Evolutionary conservation across 2,888 invertebrate genomes (phyloP).

Genomic region (Lysandra coridon): DNA sequence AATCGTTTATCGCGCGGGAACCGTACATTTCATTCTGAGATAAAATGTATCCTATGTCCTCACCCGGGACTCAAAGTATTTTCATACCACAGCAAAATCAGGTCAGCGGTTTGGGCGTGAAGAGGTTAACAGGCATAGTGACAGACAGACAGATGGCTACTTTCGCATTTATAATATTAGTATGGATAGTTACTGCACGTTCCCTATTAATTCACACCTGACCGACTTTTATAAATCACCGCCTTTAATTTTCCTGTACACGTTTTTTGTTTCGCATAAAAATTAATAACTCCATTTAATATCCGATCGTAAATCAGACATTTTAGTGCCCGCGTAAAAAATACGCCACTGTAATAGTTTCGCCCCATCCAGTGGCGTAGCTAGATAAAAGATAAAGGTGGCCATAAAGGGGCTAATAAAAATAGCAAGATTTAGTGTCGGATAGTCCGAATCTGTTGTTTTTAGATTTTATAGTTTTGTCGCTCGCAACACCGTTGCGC

Average conservation of each 20-base stretch:
- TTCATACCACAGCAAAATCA: no score
- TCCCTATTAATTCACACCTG: neutral
- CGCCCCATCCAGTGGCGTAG: slow-evolving; percentile 2
- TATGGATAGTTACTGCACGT: neutral
- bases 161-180: no score
- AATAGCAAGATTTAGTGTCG: slow-evolving; percentile 21
- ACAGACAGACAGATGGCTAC: no score
- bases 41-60: no score
- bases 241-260: neutral
- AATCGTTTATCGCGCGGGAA: no score
- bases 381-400: slow-evolving; percentile 2
- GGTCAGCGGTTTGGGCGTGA: no score
- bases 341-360: slow-evolving; percentile 8
- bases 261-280: slow-evolving; percentile 1
- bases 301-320: neutral
- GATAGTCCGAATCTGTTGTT: neutral
- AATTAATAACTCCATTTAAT: slow-evolving; percentile 16
- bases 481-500: no score
- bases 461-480: neutral
- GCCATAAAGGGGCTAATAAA: neutral
- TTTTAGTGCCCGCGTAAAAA: slow-evolving; percentile 14
- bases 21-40: no score
- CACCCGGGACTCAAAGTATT: no score
- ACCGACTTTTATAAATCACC: neutral
- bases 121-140: no score